A percentile compares a stretch with the other conserved stretches of the same genome.
Evolutionary conservation across 2,888 invertebrate species (phyloP).

Genomic region (Noctua fimbriata): DNA sequence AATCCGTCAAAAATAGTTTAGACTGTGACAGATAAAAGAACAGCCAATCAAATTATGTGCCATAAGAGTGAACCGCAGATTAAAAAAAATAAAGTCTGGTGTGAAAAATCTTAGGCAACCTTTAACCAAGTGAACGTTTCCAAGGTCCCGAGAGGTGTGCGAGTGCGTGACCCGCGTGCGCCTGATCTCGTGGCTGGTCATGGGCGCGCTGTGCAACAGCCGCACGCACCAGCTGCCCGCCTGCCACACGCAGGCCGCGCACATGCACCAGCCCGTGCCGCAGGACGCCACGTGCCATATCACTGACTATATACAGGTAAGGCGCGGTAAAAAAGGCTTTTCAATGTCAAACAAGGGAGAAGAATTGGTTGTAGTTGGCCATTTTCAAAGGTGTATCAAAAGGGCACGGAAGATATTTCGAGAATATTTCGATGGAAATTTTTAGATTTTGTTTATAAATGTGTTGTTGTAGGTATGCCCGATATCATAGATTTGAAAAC

Average conservation of each 20-base stretch:
- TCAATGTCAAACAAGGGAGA: too few species aligned
- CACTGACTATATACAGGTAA: conserved; percentile 91
- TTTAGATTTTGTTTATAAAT: too few species aligned
- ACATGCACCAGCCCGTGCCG: conserved; percentile 97
- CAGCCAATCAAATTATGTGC: neutral
- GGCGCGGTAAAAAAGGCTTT: too few species aligned
- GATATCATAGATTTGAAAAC: too few species aligned
- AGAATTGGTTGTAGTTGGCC: too few species aligned
- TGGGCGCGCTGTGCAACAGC: conserved; percentile 98
- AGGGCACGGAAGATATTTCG: too few species aligned
- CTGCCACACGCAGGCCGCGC: conserved; percentile 88
- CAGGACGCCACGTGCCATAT: conserved; percentile 99
- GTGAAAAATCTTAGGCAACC: neutral
- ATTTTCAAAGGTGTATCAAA: too few species aligned
- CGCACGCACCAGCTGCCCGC: conserved; percentile 81
- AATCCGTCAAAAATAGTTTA: neutral
- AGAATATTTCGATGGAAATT: too few species aligned
- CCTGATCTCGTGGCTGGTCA: conserved; percentile 97
- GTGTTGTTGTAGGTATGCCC: too few species aligned
- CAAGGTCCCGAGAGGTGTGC: conserved; percentile 96
- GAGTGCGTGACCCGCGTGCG: conserved; percentile 99
- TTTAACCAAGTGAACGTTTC: neutral
- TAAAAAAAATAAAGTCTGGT: neutral
- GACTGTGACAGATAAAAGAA: neutral
- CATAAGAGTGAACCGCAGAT: neutral